Evolutionary conservation across 2,113 vertebrate genomes (phyloP).

Genomic region (Bos javanicus): DNA sequence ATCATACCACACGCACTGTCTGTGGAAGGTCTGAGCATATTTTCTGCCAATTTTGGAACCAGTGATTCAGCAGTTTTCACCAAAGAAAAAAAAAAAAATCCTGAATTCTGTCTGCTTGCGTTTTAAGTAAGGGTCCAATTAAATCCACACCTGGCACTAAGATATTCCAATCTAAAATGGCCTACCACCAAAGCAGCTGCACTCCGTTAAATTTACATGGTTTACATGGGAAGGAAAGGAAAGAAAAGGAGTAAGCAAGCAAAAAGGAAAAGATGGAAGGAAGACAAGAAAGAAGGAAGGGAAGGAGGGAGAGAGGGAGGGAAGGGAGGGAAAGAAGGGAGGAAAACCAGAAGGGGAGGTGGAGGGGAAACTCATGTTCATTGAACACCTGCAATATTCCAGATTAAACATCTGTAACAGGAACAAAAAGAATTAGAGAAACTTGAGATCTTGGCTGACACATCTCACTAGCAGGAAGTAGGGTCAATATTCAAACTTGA

Average conservation of each 20-base stretch:
- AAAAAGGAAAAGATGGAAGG: background rate
- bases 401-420: background rate
- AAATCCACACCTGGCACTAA: conserved; percentile 66
- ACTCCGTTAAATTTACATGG: conserved; percentile 19
- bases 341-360: background rate
- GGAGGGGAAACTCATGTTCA: background rate
- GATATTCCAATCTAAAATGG: conserved; percentile 51
- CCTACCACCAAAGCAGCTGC: conserved; percentile 55
- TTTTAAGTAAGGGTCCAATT: conserved; percentile 70
- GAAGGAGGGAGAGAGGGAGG: too few relatives aligned
- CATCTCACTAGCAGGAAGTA: background rate
- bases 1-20: conserved; percentile 17
- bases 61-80: conserved; percentile 71
- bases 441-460: background rate
- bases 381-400: background rate
- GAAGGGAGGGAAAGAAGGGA: background rate
- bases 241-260: background rate
- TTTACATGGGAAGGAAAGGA: conserved; percentile 9
- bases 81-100: background rate
- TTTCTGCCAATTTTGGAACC: conserved; percentile 62
- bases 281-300: background rate
- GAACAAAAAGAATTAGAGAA: background rate
- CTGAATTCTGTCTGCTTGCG: conserved; percentile 65
- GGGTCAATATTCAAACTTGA: background rate
- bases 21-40: conserved; percentile 53